These are phyloP conservation scores for Pachycephus smyrnensis DNA, from an alignment of 2,888 invertebrate genomes.

Conservation along the genomic window DNA sequence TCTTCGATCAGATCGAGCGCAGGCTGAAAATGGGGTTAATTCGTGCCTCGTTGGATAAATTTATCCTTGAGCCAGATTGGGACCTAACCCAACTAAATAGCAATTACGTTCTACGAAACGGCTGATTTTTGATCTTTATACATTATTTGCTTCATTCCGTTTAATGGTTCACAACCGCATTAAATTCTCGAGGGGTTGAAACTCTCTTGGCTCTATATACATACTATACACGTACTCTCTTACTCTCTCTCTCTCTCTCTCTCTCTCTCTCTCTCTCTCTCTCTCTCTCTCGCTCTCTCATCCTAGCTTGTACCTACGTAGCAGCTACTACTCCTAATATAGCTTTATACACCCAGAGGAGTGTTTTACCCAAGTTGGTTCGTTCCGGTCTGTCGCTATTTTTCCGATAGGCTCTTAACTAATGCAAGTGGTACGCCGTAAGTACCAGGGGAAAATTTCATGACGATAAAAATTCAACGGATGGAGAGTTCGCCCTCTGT, in stretches of 20 bases:
- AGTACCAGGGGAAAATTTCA: conserved; percentile 34
- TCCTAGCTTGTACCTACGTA: conserved; percentile 30
- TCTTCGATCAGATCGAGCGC: background rate
- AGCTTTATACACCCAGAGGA: conserved; percentile 48
- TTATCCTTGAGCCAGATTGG: background rate
- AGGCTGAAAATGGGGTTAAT: background rate
- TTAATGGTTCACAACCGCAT: conserved; percentile 38
- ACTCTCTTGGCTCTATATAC: conserved; percentile 25
- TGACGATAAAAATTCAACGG: background rate
- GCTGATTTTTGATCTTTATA: background rate
- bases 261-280: no score
- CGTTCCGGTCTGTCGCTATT: conserved; percentile 48
- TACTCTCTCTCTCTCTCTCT: no score
- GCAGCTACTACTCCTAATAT: conserved; percentile 36
- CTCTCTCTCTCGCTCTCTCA: background rate
- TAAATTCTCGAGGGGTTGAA: conserved; percentile 36
- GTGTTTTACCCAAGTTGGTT: conserved; percentile 47
- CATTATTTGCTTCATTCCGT: conserved; percentile 41
- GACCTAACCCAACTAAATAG: background rate
- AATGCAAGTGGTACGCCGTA: conserved; percentile 42
- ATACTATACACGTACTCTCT: background rate
- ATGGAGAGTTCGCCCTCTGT: background rate
- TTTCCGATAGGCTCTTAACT: conserved; percentile 54
- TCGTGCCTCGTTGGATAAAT: background rate
- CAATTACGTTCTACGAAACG: background rate